Percentiles rank a stretch among this genome's conserved stretches.
phyloP scores from a whole-genome alignment of 2,113 vertebrate genomes.

The Entomyzon cyanotis region DNA sequence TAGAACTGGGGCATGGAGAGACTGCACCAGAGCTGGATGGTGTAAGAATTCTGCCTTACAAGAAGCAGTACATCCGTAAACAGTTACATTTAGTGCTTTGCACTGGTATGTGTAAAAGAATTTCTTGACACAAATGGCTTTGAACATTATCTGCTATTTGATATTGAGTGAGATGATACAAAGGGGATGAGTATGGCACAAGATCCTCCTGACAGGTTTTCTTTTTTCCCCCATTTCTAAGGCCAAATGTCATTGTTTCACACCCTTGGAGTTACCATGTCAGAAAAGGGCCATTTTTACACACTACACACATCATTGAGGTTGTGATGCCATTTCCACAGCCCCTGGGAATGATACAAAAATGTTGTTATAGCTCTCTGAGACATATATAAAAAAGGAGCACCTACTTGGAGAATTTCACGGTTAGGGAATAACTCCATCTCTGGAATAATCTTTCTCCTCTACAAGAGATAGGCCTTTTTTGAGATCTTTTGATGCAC shows the following conservation, averaged over 20 bases:
- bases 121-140: neutral
- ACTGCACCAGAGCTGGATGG: neutral
- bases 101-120: neutral
- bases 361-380: neutral
- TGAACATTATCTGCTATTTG: neutral
- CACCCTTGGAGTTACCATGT: neutral
- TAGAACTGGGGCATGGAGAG: neutral
- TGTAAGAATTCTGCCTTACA: neutral
- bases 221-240: neutral
- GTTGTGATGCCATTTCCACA: neutral
- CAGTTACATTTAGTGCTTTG: neutral
- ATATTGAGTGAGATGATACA: neutral
- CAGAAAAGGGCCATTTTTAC: neutral
- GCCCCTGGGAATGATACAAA: neutral
- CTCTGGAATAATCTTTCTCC: neutral
- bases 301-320: neutral
- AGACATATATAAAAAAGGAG: neutral
- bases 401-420: neutral
- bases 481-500: neutral
- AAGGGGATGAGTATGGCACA: neutral
- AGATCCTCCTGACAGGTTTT: neutral
- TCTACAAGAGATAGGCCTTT: neutral
- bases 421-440: neutral
- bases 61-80: neutral
- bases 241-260: rapidly evolving